Conservation (phyloP, 2,888 invertebrate genomes). For the Hirtodrosophila cameraria region DNA sequence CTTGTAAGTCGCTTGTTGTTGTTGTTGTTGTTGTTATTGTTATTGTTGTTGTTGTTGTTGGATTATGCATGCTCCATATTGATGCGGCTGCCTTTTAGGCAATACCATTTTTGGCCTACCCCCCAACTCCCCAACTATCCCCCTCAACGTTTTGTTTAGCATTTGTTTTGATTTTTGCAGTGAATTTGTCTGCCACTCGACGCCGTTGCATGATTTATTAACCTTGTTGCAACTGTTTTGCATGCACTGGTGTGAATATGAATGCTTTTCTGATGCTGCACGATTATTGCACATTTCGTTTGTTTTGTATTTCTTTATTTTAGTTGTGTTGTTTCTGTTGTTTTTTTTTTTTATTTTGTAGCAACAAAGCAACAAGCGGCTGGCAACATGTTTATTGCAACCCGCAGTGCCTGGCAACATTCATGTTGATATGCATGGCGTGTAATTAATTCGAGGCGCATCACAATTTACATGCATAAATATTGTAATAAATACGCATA, state of each 20-base stretch:
- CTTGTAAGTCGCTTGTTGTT: conserved; percentile 38
- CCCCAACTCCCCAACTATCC: conserved; percentile 36
- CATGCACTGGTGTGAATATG: conserved; percentile 70
- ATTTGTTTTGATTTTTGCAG: conserved; percentile 69
- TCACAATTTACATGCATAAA: conserved; percentile 58
- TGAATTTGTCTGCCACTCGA: conserved; percentile 75
- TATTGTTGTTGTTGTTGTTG: conserved; percentile 29
- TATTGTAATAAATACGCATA: conserved; percentile 65
- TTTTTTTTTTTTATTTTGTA: background rate
- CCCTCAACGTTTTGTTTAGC: conserved; percentile 61
- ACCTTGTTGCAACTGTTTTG: conserved; percentile 66
- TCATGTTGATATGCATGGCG: conserved; percentile 63
- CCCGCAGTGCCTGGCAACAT: conserved; percentile 67
- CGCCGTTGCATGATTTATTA: conserved; percentile 71
- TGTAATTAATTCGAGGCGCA: conserved; percentile 69
- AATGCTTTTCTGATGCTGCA: conserved; percentile 65
- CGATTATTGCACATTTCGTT: conserved; percentile 60
- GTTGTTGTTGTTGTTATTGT: conserved; percentile 15
- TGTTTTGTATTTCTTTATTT: conserved; percentile 31
- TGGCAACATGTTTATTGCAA: conserved; percentile 48
- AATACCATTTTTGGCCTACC: conserved; percentile 32
- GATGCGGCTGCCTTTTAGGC: conserved; percentile 65
- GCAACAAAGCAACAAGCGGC: conserved; percentile 4
- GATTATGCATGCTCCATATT: conserved; percentile 66
- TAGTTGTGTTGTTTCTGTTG: no score